Conservation (phyloP, 2,888 invertebrate genomes). For the Drosophila diplacantha region DNA sequence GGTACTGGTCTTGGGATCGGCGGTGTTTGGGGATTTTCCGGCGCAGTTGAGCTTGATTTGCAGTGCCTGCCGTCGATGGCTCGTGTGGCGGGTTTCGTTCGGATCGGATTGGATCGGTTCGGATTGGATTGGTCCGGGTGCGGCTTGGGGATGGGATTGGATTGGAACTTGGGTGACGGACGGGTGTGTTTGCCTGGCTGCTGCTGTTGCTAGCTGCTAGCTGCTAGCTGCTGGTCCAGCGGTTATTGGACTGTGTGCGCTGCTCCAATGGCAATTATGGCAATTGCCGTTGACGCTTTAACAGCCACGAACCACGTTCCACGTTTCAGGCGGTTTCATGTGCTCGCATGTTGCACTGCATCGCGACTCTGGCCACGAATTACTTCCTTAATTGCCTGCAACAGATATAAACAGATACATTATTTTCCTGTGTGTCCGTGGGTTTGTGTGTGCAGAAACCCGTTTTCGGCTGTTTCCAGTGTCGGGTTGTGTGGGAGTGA, state of each 20-base stretch:
- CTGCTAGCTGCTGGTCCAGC: conserved; percentile 45
- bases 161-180: conserved; percentile 16
- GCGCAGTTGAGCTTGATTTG: conserved; percentile 56
- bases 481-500: conserved; percentile 16
- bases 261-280: conserved; percentile 69
- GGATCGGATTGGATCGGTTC: conserved; percentile 15
- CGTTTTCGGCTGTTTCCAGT: conserved; percentile 32
- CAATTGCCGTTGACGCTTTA: conserved; percentile 73
- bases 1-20: conserved; percentile 6
- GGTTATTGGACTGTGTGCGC: conserved; percentile 70
- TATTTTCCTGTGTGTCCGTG: conserved; percentile 8
- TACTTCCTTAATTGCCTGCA: conserved; percentile 73
- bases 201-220: background rate
- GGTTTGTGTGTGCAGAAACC: conserved; percentile 28
- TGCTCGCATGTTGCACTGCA: conserved; percentile 66
- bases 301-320: conserved; percentile 58
- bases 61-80: conserved; percentile 64
- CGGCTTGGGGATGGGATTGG: conserved; percentile 31
- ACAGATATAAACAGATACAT: conserved; percentile 42
- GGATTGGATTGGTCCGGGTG: conserved; percentile 34
- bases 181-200: conserved; percentile 21
- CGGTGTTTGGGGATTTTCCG: conserved; percentile 61
- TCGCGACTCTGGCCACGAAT: conserved; percentile 60
- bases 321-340: conserved; percentile 64
- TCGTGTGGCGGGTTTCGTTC: conserved; percentile 64